Base-by-base conservation (phyloP, 2,113 vertebrate genomes). In the Microtus ochrogaster region DNA sequence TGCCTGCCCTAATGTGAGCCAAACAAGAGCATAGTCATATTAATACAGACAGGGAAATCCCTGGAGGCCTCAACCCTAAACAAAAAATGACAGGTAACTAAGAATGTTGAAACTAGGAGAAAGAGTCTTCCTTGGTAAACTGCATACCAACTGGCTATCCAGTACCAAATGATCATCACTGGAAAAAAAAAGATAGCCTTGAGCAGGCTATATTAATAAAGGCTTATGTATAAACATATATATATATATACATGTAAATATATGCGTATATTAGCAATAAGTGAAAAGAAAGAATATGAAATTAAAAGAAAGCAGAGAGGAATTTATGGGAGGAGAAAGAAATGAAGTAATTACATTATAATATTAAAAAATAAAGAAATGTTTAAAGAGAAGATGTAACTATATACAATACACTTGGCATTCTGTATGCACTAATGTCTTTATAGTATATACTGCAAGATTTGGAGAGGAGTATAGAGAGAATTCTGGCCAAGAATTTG, bases 401-500 rank as follows among this genome's bases (percentile, higher is more conserved):
- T 10, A 55, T 39, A 24, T 22, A 58, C 6, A n/a, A 66, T 17
- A 9, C 2, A 36, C 0, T 33, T 41, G 28, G 52, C 4, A 13
- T 8, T 36, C 8, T 36, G 36, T 7, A 61, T 52, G 49, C 36
- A 13, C 13, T 70, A 11, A 55, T 26, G 3, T 68, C 39, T 86
- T 7, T 68, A 36, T 82, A 55, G 13, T 73, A 9, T 19, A 8
- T 3, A 72, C 12, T 21, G 52, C 70, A 52, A 74, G 4, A 49
- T 52, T 14, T 30, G 17, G 5, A 3, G 0, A 0, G 36, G 58
- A 22, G 11, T 9, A 33, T 24, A 14, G 5, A 41, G 2, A 17
- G 58, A 2, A 82, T 49, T 74, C 6, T 86, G 86, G 52, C 13
- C 39, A 87, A 81, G 39, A 49, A 68, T 76, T 30, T 93, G 11